phyloP scores from a whole-genome alignment of 2,888 invertebrate genomes.

The Gandaritis pyraliata region DNA sequence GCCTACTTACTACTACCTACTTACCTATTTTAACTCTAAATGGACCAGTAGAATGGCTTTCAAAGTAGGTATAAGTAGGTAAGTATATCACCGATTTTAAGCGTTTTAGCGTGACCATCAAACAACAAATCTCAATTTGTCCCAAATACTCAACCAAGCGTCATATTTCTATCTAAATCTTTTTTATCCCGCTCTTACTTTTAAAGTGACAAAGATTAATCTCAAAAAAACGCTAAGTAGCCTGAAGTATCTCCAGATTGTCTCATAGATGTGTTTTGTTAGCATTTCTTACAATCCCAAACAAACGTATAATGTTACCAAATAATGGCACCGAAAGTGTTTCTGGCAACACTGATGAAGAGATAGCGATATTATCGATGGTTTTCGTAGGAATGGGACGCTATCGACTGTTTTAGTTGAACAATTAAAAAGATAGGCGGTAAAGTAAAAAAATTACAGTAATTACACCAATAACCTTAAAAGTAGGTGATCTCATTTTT shows the following conservation, averaged over 20 bases:
- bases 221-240: conserved; percentile 42
- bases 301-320: conserved; percentile 59
- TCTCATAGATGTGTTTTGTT: conserved; percentile 40
- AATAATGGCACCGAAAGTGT: conserved; percentile 67
- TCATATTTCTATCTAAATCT: conserved; percentile 21
- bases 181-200: conserved; percentile 23
- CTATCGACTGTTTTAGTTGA: conserved; percentile 2
- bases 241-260: conserved; percentile 30
- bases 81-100: background rate
- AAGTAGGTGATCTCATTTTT: too few species aligned
- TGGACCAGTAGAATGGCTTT: too few species aligned
- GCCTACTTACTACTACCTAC: too few species aligned
- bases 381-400: conserved; percentile 30
- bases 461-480: too few species aligned
- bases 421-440: too few species aligned
- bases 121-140: conserved; percentile 8
- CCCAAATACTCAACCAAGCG: conserved; percentile 31
- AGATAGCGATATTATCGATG: conserved; percentile 37
- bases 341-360: conserved; percentile 61
- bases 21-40: too few species aligned
- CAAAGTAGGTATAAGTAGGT: too few species aligned
- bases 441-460: too few species aligned
- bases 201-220: conserved; percentile 39
- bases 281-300: conserved; percentile 40
- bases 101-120: background rate